A percentile compares a stretch with the other conserved stretches of the same genome.
Evolutionary conservation across 1,140 invertebrate species (phyloP).

Genomic region (Ips typographus): DNA sequence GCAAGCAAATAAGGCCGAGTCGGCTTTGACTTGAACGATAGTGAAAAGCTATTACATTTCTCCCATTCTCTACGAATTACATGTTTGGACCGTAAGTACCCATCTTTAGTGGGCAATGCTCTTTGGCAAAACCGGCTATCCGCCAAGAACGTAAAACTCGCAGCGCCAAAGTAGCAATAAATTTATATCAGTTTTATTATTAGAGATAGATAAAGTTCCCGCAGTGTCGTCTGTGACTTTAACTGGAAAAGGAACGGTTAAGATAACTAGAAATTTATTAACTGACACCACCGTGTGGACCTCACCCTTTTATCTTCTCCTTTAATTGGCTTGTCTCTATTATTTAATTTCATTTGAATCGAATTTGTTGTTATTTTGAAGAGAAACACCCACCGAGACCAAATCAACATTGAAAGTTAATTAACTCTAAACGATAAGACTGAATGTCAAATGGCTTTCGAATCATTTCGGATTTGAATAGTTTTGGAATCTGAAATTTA

Average conservation of each 20-base stretch:
- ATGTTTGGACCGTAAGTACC: slow-evolving; percentile 10
- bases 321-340: background rate
- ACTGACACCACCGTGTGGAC: slow-evolving; percentile 1
- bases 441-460: background rate
- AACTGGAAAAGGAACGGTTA: slow-evolving; percentile 26
- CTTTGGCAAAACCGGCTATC: slow-evolving; percentile 29
- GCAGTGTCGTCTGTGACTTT: slow-evolving; percentile 27
- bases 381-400: background rate
- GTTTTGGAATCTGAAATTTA: slow-evolving; percentile 25
- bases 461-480: slow-evolving; percentile 13
- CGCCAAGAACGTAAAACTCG: slow-evolving; percentile 23
- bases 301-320: background rate
- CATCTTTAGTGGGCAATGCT: slow-evolving; percentile 30
- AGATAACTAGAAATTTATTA: slow-evolving; percentile 36
- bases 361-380: background rate
- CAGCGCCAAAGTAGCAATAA: slow-evolving; percentile 33
- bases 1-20: too few relatives aligned
- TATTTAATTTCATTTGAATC: background rate
- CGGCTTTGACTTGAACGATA: too few relatives aligned
- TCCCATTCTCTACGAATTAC: slow-evolving; percentile 16
- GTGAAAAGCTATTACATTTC: background rate
- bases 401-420: background rate
- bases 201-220: slow-evolving; percentile 36
- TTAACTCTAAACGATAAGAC: background rate
- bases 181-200: slow-evolving; percentile 39